Evolutionary conservation across 2,797 vertebrate genomes (phyloP), one percentile per base, ranked within the genome.

Genomic region (Sternarchorhynchus goeldii): DNA sequence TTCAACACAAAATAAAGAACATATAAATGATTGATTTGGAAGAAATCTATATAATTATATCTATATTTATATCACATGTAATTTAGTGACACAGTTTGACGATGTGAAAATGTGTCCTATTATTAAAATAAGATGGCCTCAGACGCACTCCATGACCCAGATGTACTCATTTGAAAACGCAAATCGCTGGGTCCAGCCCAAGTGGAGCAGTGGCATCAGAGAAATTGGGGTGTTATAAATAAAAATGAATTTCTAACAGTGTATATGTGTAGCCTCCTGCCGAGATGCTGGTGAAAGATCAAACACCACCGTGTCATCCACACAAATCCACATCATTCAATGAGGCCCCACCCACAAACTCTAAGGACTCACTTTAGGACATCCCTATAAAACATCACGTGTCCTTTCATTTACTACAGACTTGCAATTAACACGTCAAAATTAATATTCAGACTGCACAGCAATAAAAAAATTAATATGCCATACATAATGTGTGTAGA

Each of bases 221-320:
- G 12, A 4, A 59, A 4, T 18, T 0, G 1, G 16, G 21, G 25
- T 59, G 4, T 59, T 60, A 25, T 58, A 18, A 65, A 25, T n/a
- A 2, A 32, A 16, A 60, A 60, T 6, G 63, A 17, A 25, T 67
- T 68, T 73, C 14, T 25, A 34, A 73, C 34, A 62, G 45, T n/a
- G 18, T 31, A 59, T 60, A 32, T 39, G 8, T 39, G 0, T 10
- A 20, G 53, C 6, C 6, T 25, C 41, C 65, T 21, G 41, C 29
- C 17, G 56, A 25, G 62, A 75, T 29, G 2, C 56, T 68, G 66
- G 79, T 57, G 62, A 73, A 71, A 64, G 72, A 84, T 82, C 64
- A 70, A 53, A 92, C 88, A 91, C 88, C 92, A 91, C 88, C 92
- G 88, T 92, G 89, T 92, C 93, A 92, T 92, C 90, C 81, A 88